Percentiles rank a stretch among this genome's conserved stretches.
Evolutionary conservation across 2,113 vertebrate species (phyloP).

Genomic region (Siniperca chuatsi): DNA sequence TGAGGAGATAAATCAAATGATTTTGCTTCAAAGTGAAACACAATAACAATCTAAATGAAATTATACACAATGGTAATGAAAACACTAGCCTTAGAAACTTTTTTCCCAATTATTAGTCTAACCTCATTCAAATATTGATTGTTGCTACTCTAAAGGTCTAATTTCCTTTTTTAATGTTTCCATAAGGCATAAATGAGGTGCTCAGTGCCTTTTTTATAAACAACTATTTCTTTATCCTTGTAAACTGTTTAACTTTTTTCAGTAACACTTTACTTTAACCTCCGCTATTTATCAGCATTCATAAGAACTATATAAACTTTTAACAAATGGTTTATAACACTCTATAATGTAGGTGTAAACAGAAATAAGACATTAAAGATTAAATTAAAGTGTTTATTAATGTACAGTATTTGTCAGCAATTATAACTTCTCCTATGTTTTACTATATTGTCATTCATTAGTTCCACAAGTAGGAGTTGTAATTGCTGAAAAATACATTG

Average conservation of each 20-base stretch:
- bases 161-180: neutral
- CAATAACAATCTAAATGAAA: constrained; percentile 35
- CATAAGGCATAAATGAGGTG: neutral
- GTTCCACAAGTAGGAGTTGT: too few relatives aligned
- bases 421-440: neutral
- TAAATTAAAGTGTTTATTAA: neutral
- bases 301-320: neutral
- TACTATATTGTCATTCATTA: too few relatives aligned
- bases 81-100: constrained; percentile 3
- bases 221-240: neutral
- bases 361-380: too few relatives aligned
- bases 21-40: constrained; percentile 30
- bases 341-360: neutral
- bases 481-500: too few relatives aligned
- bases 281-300: neutral
- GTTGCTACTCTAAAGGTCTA: neutral
- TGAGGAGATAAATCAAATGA: constrained; percentile 46
- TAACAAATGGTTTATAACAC: neutral
- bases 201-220: neutral
- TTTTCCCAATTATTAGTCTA: constrained; percentile 5
- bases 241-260: neutral
- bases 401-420: neutral
- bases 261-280: neutral
- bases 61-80: constrained; percentile 23
- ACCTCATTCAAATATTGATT: constrained; percentile 1